Base-by-base conservation (phyloP, 2,113 vertebrate genomes). In the Oenanthe melanoleuca region DNA sequence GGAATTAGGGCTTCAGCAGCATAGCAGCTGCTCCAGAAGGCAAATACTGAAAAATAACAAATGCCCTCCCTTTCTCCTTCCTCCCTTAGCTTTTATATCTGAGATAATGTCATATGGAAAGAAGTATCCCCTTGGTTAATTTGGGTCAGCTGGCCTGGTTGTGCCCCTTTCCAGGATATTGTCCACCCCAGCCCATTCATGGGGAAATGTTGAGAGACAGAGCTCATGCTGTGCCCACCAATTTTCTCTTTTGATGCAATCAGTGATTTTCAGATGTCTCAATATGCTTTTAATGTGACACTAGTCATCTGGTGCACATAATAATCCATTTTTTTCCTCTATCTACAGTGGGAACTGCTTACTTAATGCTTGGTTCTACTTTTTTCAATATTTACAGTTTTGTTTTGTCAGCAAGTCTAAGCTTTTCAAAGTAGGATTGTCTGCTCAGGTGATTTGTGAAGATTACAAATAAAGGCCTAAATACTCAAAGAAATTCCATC, bases 401-500 rank as follows among this genome's bases (percentile, higher is more conserved):
- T 81, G 28, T 59, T 84, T 86, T 50, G 44, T 74, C 80, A 89
- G 77, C 75, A 95, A 81, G 33, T 81, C 60, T 60, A 75, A 84
- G 52, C 28, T 84, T 92, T 91, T 74, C 7, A 16, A 53, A 84
- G 31, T 34, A 80, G 56, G 82, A 65, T 71, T 74, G 8, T 74
- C 49, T 87, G 44, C 49, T 74, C 22, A 57, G 49, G 61, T 95
- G 56, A 91, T 81, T 64, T 92, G 74, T 92, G 64, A 89, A 84
- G 65, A 81, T 91, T 93, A 87, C 67, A 85, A 91, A 93, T 84
- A 66, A 73, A 78, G 22, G 2, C 7, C 31, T 85, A 88, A 94
- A 87, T 91, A 79, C 18, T 42, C n/a, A 69, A 71, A 88, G 49
- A 95, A 88, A 82, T 61, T 56, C 61, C 9, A 57, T 72, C 53